A percentile compares a stretch with the other conserved stretches of the same genome.
These are phyloP conservation scores for Perdix hodgsoniae DNA, from an alignment of 2,797 vertebrate genomes.

Conservation along the genomic window DNA sequence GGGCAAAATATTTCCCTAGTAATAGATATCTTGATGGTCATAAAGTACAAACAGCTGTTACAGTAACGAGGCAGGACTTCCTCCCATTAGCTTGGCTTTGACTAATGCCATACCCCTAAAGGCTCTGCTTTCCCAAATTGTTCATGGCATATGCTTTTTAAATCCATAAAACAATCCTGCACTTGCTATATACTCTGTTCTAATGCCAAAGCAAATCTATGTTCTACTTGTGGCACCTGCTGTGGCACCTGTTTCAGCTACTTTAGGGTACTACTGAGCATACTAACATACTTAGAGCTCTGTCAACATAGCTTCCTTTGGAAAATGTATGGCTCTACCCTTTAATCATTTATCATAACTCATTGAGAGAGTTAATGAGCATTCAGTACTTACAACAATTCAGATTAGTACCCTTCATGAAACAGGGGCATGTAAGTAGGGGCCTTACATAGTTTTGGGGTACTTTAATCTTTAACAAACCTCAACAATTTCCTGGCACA, in stretches of 20 bases:
- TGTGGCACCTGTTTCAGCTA: conserved; percentile 55
- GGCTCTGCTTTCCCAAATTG: not conserved
- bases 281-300: conserved; percentile 32
- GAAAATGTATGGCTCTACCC: conserved; percentile 48
- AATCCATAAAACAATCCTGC: not conserved
- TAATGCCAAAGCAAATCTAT: conserved; percentile 52
- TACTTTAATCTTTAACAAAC: not conserved
- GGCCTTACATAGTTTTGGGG: not conserved
- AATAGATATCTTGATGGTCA: not conserved
- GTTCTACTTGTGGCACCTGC: conserved; percentile 46
- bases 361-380: conserved; percentile 37
- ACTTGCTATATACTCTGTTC: not conserved
- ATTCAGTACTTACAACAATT: conserved; percentile 14
- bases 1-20: not conserved
- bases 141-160: conserved; percentile 1
- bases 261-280: conserved; percentile 44
- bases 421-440: not conserved
- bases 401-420: not conserved
- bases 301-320: conserved; percentile 51
- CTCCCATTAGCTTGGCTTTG: not conserved
- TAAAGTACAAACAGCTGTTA: not conserved
- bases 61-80: not conserved
- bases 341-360: conserved; percentile 46
- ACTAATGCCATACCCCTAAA: not conserved
- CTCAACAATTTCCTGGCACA: not conserved